These are phyloP conservation scores for Forpus xanthops DNA, from an alignment of 2,797 vertebrate species.

Conservation along the genomic window DNA sequence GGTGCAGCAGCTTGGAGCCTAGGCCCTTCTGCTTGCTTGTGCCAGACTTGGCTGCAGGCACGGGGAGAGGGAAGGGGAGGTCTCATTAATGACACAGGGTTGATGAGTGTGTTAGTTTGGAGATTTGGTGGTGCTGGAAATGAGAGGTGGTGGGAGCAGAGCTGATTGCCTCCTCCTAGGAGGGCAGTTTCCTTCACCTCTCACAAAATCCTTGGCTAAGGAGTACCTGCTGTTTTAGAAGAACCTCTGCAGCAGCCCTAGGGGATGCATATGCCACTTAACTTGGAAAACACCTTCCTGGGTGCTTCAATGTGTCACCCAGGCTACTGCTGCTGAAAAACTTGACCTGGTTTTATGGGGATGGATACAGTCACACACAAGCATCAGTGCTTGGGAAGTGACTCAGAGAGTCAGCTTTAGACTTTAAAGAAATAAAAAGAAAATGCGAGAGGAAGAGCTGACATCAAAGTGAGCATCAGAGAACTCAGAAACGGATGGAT, in stretches of 20 bases:
- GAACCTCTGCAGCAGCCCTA: neutral
- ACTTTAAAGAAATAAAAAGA: neutral
- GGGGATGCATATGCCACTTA: neutral
- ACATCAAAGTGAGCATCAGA: slow-evolving; percentile 22
- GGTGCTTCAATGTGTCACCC: neutral
- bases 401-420: neutral
- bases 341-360: neutral
- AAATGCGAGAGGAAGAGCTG: neutral
- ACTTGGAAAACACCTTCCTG: neutral
- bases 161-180: neutral
- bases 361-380: neutral
- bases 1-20: fast-evolving
- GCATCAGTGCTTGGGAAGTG: neutral
- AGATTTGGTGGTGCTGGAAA: neutral
- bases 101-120: neutral
- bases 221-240: neutral
- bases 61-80: neutral
- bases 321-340: neutral
- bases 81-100: fast-evolving
- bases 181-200: neutral
- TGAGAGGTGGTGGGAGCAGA: neutral
- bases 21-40: neutral
- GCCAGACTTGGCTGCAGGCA: neutral
- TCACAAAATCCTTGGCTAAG: neutral
- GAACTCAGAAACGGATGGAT: neutral